Conservation (phyloP, 1,140 invertebrate genomes). For the Drosophila varians region DNA sequence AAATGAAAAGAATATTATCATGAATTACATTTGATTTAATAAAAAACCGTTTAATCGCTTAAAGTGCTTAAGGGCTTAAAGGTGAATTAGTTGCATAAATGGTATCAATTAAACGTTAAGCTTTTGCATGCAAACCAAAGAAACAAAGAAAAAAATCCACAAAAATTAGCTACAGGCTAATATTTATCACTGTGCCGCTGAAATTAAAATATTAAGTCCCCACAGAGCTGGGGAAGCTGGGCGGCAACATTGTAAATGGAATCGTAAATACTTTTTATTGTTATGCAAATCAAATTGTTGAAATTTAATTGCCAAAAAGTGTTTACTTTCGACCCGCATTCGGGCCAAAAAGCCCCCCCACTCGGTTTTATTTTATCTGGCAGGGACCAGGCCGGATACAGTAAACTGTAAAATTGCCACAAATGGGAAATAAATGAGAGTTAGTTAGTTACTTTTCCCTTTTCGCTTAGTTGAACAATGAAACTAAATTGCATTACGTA, state of each 20-base stretch:
- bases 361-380: constrained; percentile 20
- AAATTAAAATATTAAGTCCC: constrained; percentile 46
- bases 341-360: not conserved
- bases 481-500: constrained; percentile 68
- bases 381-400: constrained; percentile 4
- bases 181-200: constrained; percentile 27
- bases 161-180: constrained; percentile 36
- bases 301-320: constrained; percentile 75
- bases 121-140: not conserved
- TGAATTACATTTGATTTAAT: not conserved
- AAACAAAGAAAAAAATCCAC: constrained; percentile 10
- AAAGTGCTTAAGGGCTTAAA: constrained; percentile 33
- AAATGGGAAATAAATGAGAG: constrained; percentile 53
- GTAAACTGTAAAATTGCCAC: constrained; percentile 24
- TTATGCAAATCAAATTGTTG: constrained; percentile 67
- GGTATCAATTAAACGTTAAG: constrained; percentile 36
- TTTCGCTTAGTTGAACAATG: constrained; percentile 61
- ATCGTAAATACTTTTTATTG: constrained; percentile 69
- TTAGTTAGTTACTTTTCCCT: constrained; percentile 47
- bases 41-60: constrained; percentile 24
- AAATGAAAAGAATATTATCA: constrained; percentile 28
- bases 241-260: constrained; percentile 38
- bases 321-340: constrained; percentile 56
- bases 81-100: constrained; percentile 24
- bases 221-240: not conserved